Evolutionary conservation across 2,797 vertebrate genomes (phyloP).

Genomic region (Toxotes lorentzi): DNA sequence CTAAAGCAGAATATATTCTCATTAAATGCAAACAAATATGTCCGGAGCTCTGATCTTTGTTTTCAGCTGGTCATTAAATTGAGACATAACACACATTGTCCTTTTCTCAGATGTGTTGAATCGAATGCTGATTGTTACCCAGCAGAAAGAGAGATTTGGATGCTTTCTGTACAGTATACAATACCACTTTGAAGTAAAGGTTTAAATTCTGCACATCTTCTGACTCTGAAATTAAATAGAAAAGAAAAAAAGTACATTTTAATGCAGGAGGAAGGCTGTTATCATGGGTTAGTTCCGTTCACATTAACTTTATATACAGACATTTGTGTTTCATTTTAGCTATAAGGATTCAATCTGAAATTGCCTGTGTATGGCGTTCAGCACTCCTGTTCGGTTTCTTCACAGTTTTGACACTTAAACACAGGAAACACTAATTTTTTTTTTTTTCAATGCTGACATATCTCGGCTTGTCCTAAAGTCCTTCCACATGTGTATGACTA

Average conservation of each 20-base stretch:
- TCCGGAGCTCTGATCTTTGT: conserved; percentile 29
- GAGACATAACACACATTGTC: conserved; percentile 4
- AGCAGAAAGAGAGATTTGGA: background rate
- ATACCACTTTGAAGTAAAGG: too few species aligned
- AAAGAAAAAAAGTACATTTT: background rate
- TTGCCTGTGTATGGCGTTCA: too few species aligned
- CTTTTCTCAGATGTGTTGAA: conserved; percentile 4
- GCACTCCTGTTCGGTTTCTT: too few species aligned
- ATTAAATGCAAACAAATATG: conserved; percentile 25
- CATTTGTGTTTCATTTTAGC: background rate
- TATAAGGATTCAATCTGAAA: too few species aligned
- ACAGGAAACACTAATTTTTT: background rate
- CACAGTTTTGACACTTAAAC: too few species aligned
- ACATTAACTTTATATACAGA: background rate
- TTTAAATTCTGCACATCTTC: background rate
- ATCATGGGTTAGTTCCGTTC: background rate
- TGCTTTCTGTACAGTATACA: background rate
- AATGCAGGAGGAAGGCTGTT: background rate
- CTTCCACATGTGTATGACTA: background rate
- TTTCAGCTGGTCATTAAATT: conserved; percentile 42
- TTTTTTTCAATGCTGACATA: background rate
- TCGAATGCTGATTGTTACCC: background rate
- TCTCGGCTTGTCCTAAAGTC: background rate
- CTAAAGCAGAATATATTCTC: conserved; percentile 30
- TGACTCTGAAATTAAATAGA: background rate